Evolutionary conservation across 2,113 vertebrate species (phyloP).

Genomic region (Oceanodroma tethys): DNA sequence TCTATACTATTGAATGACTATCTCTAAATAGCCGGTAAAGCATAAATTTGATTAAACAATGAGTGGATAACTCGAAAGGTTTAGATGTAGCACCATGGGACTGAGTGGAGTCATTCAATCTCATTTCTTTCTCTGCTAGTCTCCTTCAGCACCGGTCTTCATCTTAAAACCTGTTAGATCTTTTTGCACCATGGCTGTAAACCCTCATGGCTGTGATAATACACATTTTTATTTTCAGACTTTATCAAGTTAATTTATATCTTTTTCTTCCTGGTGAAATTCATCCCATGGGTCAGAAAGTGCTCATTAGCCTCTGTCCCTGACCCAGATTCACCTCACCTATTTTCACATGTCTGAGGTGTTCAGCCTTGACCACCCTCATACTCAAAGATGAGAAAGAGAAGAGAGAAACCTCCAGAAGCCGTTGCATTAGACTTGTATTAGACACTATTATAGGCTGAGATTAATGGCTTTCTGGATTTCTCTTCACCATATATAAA

Average conservation of each 20-base stretch:
- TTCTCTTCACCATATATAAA: background rate
- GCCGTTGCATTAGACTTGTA: background rate
- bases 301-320: background rate
- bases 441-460: background rate
- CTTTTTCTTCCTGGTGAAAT: background rate
- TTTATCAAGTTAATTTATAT: background rate
- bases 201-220: background rate
- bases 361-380: background rate
- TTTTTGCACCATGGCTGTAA: background rate
- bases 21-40: background rate
- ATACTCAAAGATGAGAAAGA: background rate
- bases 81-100: background rate
- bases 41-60: background rate
- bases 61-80: background rate
- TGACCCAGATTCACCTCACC: background rate
- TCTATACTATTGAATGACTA: background rate
- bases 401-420: background rate
- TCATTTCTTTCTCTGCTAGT: background rate
- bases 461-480: background rate
- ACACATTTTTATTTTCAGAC: background rate
- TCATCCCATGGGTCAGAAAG: background rate
- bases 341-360: background rate
- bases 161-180: background rate
- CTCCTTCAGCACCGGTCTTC: background rate
- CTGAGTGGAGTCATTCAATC: background rate